phyloP scores from a whole-genome alignment of 2,113 vertebrate species.

The Erpornis zantholeuca region DNA sequence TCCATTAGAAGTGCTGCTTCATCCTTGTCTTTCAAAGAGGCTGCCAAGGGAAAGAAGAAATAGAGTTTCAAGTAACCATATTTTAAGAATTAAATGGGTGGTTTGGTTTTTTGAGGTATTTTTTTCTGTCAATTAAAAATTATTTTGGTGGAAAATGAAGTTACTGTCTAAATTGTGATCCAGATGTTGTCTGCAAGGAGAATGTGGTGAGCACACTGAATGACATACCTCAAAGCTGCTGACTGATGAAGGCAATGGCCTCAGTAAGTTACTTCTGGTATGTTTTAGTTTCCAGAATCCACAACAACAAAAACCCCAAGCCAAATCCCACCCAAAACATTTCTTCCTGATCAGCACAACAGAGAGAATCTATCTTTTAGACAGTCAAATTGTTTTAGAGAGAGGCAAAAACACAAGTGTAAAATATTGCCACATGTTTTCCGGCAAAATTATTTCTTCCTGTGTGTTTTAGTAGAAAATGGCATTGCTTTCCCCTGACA shows the following conservation, averaged over 20 bases:
- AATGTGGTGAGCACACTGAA: not conserved
- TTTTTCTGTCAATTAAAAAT: not conserved
- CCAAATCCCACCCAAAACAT: not conserved
- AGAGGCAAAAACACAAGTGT: not conserved
- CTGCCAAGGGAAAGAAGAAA: not conserved
- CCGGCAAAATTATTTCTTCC: not conserved
- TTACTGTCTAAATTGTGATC: not conserved
- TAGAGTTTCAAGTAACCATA: not conserved
- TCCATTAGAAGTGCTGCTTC: not conserved
- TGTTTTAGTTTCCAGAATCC: not conserved
- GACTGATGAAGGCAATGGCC: not conserved
- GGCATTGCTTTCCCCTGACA: not conserved
- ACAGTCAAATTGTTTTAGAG: not conserved
- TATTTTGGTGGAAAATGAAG: not conserved
- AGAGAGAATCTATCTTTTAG: not conserved
- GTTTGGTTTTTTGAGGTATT: accelerated
- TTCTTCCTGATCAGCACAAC: not conserved
- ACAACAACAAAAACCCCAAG: not conserved
- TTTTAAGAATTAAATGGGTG: not conserved
- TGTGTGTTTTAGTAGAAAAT: not conserved
- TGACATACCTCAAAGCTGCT: not conserved
- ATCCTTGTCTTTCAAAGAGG: not conserved
- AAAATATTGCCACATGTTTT: not conserved
- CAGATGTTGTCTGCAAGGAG: not conserved
- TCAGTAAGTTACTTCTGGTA: not conserved